These are phyloP conservation scores for Nyctibius bracteatus DNA, from an alignment of 2,113 vertebrate genomes.

Conservation along the genomic window DNA sequence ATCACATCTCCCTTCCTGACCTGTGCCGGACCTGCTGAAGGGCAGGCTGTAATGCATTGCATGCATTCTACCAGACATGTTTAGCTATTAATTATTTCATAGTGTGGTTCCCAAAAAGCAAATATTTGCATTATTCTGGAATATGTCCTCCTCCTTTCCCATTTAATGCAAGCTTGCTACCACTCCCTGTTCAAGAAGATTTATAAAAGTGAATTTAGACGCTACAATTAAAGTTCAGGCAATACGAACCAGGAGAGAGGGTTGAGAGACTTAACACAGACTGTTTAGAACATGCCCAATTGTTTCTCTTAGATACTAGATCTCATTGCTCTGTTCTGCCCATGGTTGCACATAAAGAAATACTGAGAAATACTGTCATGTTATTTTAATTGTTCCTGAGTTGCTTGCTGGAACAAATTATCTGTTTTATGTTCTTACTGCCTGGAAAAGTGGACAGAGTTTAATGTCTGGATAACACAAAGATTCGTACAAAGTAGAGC, in stretches of 20 bases:
- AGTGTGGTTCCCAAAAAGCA: neutral
- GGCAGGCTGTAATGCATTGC: neutral
- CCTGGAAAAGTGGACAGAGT: neutral
- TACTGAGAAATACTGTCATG: neutral
- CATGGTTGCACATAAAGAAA: neutral
- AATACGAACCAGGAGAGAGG: neutral
- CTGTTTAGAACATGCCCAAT: neutral
- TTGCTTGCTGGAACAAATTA: neutral
- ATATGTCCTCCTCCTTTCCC: neutral
- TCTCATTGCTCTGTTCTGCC: neutral
- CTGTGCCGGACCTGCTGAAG: neutral
- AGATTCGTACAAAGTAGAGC: neutral
- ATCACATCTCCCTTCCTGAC: neutral
- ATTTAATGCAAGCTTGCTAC: neutral
- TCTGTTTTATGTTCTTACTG: neutral
- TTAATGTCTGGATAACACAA: neutral
- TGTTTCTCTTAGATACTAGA: neutral
- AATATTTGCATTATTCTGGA: neutral
- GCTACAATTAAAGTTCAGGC: neutral
- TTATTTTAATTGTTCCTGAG: neutral
- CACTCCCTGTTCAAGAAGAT: neutral
- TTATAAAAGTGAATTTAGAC: neutral
- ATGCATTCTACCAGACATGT: neutral
- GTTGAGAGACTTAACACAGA: neutral
- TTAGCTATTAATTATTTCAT: neutral